A percentile compares a stretch with the other conserved stretches of the same genome.
Conservation (phyloP, 1,140 invertebrate species). For the Drosophila persimilis region DNA sequence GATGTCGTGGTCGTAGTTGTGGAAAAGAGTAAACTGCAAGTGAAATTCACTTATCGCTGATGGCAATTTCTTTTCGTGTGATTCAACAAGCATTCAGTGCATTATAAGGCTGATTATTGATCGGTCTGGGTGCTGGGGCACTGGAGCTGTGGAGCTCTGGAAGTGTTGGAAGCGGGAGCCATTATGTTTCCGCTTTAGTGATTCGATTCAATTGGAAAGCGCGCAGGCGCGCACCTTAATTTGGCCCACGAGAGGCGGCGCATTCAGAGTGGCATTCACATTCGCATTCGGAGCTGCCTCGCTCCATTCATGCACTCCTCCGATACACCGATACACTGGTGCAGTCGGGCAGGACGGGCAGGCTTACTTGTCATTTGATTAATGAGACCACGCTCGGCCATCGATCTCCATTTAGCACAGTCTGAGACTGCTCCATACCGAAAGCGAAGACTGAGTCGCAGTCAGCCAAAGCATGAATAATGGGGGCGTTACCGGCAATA, state of each 20-base stretch:
- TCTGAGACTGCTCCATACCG: constrained; percentile 7
- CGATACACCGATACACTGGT: too few relatives aligned
- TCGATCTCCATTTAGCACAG: constrained; percentile 82
- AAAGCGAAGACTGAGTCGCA: constrained; percentile 1
- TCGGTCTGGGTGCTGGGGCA: constrained; percentile 9
- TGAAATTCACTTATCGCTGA: constrained; percentile 60
- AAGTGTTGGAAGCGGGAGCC: constrained; percentile 59
- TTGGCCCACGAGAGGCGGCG: constrained; percentile 41
- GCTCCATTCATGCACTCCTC: too few relatives aligned
- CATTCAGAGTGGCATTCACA: constrained; percentile 16
- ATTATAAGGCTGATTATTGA: constrained; percentile 56
- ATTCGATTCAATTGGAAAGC: constrained; percentile 75
- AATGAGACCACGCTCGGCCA: constrained; percentile 82
- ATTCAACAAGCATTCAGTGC: constrained; percentile 14
- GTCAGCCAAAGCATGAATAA: constrained; percentile 64
- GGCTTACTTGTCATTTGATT: constrained; percentile 81
- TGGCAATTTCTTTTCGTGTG: constrained; percentile 41
- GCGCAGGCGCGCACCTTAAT: constrained; percentile 55
- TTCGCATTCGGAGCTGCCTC: constrained; percentile 1
- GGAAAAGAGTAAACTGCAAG: constrained; percentile 28
- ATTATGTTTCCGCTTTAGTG: constrained; percentile 75
- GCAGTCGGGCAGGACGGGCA: not conserved
- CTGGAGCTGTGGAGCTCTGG: too few relatives aligned
- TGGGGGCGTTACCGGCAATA: constrained; percentile 66
- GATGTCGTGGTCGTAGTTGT: not conserved